These are phyloP conservation scores for Leguminivora glycinivorella DNA, from an alignment of 1,140 invertebrate genomes.

Conservation along the genomic window DNA sequence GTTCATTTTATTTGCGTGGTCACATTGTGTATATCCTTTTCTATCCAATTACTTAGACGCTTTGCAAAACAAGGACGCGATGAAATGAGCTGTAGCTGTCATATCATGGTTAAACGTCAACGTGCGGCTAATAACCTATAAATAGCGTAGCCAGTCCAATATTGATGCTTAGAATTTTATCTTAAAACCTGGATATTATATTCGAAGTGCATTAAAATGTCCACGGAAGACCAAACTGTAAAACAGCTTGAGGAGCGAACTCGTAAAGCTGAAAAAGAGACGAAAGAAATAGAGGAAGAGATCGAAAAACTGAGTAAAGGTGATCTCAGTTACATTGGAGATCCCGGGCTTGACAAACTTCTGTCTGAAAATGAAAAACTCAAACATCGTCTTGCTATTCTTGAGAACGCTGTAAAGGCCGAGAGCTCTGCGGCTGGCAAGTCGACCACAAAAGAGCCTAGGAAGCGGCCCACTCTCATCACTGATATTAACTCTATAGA, in stretches of 20 bases:
- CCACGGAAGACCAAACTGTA: constrained; percentile 41
- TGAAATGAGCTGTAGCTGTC: neutral
- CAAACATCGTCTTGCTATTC: constrained; percentile 88
- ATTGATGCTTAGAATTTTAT: neutral
- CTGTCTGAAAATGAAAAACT: constrained; percentile 90
- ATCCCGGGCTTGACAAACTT: constrained; percentile 79
- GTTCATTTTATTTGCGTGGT: constrained; percentile 2
- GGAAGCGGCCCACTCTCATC: constrained; percentile 51
- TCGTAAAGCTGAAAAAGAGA: constrained; percentile 75
- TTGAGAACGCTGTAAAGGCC: constrained; percentile 84
- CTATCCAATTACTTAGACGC: neutral
- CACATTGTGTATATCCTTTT: neutral
- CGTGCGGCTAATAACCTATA: constrained; percentile 35
- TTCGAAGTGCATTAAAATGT: constrained; percentile 44
- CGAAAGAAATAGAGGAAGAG: constrained; percentile 75
- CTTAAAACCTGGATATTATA: constrained; percentile 10
- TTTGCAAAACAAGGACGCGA: neutral
- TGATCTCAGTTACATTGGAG: constrained; percentile 55
- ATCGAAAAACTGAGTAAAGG: constrained; percentile 71
- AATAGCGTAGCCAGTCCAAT: neutral
- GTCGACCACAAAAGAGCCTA: constrained; percentile 43
- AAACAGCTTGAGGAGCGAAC: constrained; percentile 60
- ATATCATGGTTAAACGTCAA: constrained; percentile 28
- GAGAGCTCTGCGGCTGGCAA: constrained; percentile 45
- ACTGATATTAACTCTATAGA: constrained; percentile 65